These are phyloP conservation scores for Mnemiopsis leidyi DNA, from an alignment of 37 sponge, comb jelly and placozoan genomes.

Conservation along the genomic window DNA sequence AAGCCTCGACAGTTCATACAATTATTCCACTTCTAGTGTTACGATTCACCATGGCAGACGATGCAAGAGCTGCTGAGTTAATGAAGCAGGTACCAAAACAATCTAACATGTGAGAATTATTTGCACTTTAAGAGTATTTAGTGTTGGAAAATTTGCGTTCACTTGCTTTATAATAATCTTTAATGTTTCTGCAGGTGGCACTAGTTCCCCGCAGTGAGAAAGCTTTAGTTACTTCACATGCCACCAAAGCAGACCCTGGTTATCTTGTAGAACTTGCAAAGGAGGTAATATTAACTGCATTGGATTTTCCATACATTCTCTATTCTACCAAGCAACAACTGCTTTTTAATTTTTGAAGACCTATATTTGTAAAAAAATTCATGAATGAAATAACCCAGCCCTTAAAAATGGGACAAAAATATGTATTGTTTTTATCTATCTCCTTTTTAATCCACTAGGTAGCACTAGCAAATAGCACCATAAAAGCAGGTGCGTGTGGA, in stretches of 20 bases:
- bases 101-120: neutral
- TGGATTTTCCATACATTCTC: too few species aligned
- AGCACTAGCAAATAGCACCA: neutral
- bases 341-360: too few species aligned
- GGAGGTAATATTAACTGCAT: constrained; percentile 6
- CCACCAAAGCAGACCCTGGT: constrained; percentile 21
- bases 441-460: neutral
- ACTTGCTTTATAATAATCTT: neutral
- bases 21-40: too few species aligned
- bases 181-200: neutral
- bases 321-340: too few species aligned
- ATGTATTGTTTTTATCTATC: too few species aligned
- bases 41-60: neutral
- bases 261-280: constrained; percentile 20
- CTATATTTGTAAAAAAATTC: too few species aligned
- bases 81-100: neutral
- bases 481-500: constrained; percentile 35
- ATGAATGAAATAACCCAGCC: too few species aligned
- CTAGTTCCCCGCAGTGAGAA: constrained; percentile 17
- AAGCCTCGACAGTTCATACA: too few species aligned
- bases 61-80: neutral
- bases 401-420: too few species aligned
- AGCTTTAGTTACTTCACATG: neutral
- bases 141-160: too few species aligned
- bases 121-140: too few species aligned